Conservation (phyloP, 2,113 vertebrate species). For the Vulpes vulpes region DNA sequence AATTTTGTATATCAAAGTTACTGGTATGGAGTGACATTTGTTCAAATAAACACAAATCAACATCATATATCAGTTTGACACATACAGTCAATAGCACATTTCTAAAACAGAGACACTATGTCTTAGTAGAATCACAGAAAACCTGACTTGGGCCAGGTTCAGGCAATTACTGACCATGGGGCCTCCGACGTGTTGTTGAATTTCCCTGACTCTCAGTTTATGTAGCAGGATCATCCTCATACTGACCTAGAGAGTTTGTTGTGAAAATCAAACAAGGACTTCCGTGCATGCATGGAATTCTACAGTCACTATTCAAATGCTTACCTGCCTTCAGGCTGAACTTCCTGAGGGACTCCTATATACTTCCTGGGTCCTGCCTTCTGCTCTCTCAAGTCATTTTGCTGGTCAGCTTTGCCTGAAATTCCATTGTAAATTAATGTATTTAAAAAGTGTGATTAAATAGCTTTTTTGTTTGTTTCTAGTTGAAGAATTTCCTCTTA, state of each 20-base stretch:
- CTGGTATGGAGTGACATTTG: neutral
- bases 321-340: neutral
- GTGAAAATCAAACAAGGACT: neutral
- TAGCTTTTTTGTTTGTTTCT: neutral
- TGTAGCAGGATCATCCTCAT: neutral
- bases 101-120: neutral
- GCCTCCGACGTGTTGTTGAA: neutral
- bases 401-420: neutral
- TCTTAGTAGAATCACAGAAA: neutral
- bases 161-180: neutral
- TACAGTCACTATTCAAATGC: neutral
- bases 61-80: constrained; percentile 15
- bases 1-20: constrained; percentile 30
- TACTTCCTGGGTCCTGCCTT: neutral
- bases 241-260: neutral
- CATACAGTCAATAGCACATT: neutral
- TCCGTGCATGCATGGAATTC: neutral
- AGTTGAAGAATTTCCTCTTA: constrained; percentile 75
- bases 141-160: neutral
- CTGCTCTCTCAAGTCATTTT: neutral
- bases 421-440: neutral
- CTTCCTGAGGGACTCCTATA: rapidly evolving
- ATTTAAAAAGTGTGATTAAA: neutral
- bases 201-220: neutral
- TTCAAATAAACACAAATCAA: neutral